These are phyloP conservation scores for Nowickia ferox DNA, from an alignment of 2,888 invertebrate species.

Conservation along the genomic window DNA sequence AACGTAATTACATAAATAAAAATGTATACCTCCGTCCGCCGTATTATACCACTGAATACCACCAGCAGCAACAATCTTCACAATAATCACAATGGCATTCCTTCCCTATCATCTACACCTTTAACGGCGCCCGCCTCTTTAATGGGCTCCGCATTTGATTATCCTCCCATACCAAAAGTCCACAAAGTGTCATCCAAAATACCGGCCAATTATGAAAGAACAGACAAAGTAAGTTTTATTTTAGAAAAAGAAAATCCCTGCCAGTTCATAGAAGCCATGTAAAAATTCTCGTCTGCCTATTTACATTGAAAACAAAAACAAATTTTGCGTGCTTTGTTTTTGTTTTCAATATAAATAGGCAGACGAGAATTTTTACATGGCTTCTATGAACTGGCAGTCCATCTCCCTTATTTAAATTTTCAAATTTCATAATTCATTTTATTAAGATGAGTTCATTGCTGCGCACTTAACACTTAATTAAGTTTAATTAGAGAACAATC, in stretches of 20 bases:
- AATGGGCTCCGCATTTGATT: constrained; percentile 64
- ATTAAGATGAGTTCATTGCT: background rate
- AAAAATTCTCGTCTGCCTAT: too few species aligned
- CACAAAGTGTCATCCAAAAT: constrained; percentile 76
- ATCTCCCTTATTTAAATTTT: background rate
- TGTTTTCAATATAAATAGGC: too few species aligned
- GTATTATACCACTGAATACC: constrained; percentile 55
- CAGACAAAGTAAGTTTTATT: constrained; percentile 79
- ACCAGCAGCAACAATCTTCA: constrained; percentile 5
- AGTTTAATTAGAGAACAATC: background rate
- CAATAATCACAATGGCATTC: constrained; percentile 10
- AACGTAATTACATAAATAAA: constrained; percentile 21
- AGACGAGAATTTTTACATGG: too few species aligned
- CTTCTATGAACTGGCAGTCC: too few species aligned
- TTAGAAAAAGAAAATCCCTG: too few species aligned
- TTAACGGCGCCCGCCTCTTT: constrained; percentile 59
- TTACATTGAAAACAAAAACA: too few species aligned
- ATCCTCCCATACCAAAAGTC: constrained; percentile 67
- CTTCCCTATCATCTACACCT: constrained; percentile 73
- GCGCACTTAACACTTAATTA: background rate
- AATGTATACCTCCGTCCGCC: constrained; percentile 62
- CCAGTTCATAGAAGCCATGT: too few species aligned
- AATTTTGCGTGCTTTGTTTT: too few species aligned
- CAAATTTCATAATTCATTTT: background rate
- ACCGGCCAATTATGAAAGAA: constrained; percentile 79